These are phyloP conservation scores for Drosophila fulvimacula DNA, from an alignment of 2,888 invertebrate genomes.

Conservation along the genomic window DNA sequence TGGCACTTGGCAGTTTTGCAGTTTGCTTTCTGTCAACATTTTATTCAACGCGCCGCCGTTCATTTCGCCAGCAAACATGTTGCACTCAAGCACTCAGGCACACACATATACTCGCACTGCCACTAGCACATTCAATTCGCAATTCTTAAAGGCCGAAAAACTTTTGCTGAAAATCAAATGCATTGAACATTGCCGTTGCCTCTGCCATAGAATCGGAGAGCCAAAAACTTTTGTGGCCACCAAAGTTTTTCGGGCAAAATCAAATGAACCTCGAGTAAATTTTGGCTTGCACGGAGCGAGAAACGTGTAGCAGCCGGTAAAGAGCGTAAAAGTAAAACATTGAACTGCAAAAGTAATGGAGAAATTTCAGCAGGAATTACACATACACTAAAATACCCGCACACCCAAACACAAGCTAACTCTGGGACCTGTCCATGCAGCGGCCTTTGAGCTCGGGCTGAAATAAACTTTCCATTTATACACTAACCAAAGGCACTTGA, in stretches of 20 bases:
- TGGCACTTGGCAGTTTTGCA: slow-evolving; percentile 65
- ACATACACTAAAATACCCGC: slow-evolving; percentile 41
- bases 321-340: slow-evolving; percentile 74
- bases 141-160: slow-evolving; percentile 55
- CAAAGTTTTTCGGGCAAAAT: slow-evolving; percentile 75
- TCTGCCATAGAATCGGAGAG: slow-evolving; percentile 39
- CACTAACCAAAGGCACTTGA: slow-evolving; percentile 30
- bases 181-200: slow-evolving; percentile 62
- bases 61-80: slow-evolving; percentile 67
- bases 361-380: slow-evolving; percentile 75
- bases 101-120: slow-evolving; percentile 13
- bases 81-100: slow-evolving; percentile 68
- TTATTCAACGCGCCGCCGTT: slow-evolving; percentile 65
- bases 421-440: slow-evolving; percentile 35
- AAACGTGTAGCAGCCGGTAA: slow-evolving; percentile 25
- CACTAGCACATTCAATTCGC: slow-evolving; percentile 36
- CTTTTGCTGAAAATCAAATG: slow-evolving; percentile 72
- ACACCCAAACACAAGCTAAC: slow-evolving; percentile 11
- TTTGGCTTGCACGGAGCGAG: slow-evolving; percentile 63
- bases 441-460: slow-evolving; percentile 22
- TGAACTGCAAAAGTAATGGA: slow-evolving; percentile 79
- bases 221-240: slow-evolving; percentile 77
- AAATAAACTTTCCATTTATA: slow-evolving; percentile 47
- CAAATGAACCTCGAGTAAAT: slow-evolving; percentile 78
- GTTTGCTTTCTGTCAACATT: slow-evolving; percentile 78